phyloP scores from a whole-genome alignment of 2,888 invertebrate species.

The Amiota minor region DNA sequence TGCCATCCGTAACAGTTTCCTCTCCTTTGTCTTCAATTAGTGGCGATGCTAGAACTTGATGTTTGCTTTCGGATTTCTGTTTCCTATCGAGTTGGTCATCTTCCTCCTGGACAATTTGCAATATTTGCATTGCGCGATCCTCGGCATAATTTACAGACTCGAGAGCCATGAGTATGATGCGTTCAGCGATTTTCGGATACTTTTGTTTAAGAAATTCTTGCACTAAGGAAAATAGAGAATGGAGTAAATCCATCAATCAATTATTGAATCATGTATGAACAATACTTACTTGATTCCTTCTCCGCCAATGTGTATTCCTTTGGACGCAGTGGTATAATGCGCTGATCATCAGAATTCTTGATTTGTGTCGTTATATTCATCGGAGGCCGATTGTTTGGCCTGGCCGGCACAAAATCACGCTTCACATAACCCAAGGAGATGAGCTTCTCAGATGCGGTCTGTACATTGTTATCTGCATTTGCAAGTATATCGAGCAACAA shows the following conservation, averaged over 20 bases:
- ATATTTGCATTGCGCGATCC: conserved; percentile 85
- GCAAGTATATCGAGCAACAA: conserved; percentile 87
- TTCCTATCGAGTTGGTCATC: conserved; percentile 74
- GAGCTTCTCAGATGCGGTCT: conserved; percentile 87
- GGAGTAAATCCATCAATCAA: neutral
- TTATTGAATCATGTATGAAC: neutral
- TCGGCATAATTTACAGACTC: conserved; percentile 92
- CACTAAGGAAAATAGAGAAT: conserved; percentile 75
- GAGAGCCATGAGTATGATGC: conserved; percentile 87
- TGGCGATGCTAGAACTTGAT: neutral
- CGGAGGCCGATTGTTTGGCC: conserved; percentile 74
- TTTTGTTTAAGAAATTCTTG: conserved; percentile 81
- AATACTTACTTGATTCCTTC: conserved; percentile 79
- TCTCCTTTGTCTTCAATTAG: neutral
- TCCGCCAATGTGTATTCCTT: conserved; percentile 81
- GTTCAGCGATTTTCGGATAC: conserved; percentile 84
- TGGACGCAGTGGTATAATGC: conserved; percentile 74
- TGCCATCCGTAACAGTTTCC: conserved; percentile 38
- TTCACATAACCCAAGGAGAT: conserved; percentile 87
- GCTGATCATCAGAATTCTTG: conserved; percentile 51
- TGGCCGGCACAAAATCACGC: conserved; percentile 80
- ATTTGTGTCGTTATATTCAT: conserved; percentile 51
- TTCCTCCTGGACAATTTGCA: conserved; percentile 80
- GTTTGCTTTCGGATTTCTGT: conserved; percentile 29
- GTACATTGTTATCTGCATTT: conserved; percentile 92